phyloP scores from a whole-genome alignment of 2,113 vertebrate genomes.

The Rhinoptilus africanus region DNA sequence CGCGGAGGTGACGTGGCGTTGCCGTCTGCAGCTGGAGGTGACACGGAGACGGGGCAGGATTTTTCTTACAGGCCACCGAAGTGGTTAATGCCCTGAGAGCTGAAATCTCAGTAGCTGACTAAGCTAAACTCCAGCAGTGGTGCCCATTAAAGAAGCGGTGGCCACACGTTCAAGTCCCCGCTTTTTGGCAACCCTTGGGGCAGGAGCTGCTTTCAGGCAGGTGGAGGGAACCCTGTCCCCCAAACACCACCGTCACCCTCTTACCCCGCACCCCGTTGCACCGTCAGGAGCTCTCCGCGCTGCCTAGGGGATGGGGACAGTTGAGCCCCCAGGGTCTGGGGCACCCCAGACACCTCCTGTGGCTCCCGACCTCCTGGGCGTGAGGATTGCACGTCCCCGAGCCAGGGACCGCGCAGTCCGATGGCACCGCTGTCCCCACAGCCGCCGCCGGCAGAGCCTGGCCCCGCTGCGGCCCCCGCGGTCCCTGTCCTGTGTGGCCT shows the following conservation, averaged over 20 bases:
- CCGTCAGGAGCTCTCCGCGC: neutral
- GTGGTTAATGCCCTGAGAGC: neutral
- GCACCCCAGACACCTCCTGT: rapidly evolving
- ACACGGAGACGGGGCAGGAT: neutral
- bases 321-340: neutral
- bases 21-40: neutral
- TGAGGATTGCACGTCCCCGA: rapidly evolving
- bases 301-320: neutral
- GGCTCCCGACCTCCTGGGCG: neutral
- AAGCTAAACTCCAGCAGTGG: neutral
- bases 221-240: rapidly evolving
- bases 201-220: neutral
- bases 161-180: neutral
- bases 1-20: rapidly evolving
- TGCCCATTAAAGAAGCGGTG: neutral
- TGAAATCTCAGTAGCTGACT: neutral
- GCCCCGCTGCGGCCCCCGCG: neutral
- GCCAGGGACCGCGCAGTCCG: neutral
- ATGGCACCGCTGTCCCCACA: neutral
- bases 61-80: neutral
- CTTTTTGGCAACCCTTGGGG: neutral
- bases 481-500: neutral
- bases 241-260: rapidly evolving
- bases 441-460: neutral
- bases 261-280: rapidly evolving